These are phyloP conservation scores for Chlamydotis undulata DNA, from an alignment of 2,113 vertebrate species.

Conservation along the genomic window DNA sequence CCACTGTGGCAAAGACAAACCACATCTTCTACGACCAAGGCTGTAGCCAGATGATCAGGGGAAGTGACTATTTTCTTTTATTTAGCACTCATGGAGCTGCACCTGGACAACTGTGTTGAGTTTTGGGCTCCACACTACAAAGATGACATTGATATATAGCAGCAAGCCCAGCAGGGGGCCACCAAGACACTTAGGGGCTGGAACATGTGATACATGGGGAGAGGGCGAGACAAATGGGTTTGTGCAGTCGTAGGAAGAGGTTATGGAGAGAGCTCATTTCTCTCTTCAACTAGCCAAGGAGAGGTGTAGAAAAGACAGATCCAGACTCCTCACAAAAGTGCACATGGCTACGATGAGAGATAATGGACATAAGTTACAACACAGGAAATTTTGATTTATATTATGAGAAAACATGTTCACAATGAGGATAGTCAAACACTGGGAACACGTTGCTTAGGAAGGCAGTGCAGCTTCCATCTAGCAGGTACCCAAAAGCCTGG, in stretches of 20 bases:
- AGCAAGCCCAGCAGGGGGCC: not conserved
- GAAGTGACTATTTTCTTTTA: not conserved
- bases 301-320: not conserved
- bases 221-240: not conserved
- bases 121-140: not conserved
- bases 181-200: not conserved
- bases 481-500: not conserved
- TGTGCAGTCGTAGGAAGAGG: not conserved
- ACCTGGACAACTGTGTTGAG: not conserved
- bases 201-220: not conserved
- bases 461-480: not conserved
- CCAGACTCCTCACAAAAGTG: not conserved
- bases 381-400: not conserved
- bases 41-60: not conserved
- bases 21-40: not conserved
- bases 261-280: not conserved
- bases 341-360: not conserved
- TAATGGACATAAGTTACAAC: not conserved
- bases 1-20: rapidly evolving
- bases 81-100: not conserved
- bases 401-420: not conserved
- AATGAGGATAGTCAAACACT: not conserved
- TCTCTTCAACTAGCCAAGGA: not conserved
- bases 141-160: not conserved
- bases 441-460: not conserved